Evolutionary conservation across 2,797 vertebrate genomes (phyloP), one percentile per base, ranked within the genome.

Genomic region (Echeneis naucrates): DNA sequence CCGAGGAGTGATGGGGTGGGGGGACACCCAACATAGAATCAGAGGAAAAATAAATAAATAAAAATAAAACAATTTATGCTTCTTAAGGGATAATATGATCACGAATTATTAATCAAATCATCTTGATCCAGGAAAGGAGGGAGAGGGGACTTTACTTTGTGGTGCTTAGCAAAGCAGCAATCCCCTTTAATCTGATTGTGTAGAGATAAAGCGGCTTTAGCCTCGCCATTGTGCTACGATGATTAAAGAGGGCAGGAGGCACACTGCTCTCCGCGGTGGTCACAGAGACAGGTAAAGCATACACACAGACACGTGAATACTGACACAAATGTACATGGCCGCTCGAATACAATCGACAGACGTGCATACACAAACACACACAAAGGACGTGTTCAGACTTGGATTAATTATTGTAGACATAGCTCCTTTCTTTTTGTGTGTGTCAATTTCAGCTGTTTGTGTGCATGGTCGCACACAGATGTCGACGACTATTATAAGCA

Each of bases 151-250:
- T 93, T 88, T 90, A 80, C 85, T 92, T 91, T 88, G 87, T 82
- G 87, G 90, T 86, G 92, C 92, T 94, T 94, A 93, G 87, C 86
- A 66, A 88, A 85, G 84, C 82, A 84, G 84, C 91, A 94, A 95
- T 95, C 94, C 91, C 66, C 89, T 90, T 88, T 95, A 95, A 95
- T 95, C 94, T 95, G 94, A 95, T 95, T 94, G 93, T 91, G 89
- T 78, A 35, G 81, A 91, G 94, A 95, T 95, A 94, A 94, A 80
- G 82, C 87, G 68, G 93, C 87, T 94, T 94, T 94, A 94, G 92
- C 83, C 84, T 80, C 63, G 68, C 90, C 78, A 88, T 92, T 93
- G 93, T 94, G 92, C 83, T 77, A 72, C 79, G 74, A 82, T 91
- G 89, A 93, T 93, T 93, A 92, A 91, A 88, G 85, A 80, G 83